Base-by-base conservation (phyloP, 2,797 vertebrate genomes). In the Hypotaenidia philippensis region DNA sequence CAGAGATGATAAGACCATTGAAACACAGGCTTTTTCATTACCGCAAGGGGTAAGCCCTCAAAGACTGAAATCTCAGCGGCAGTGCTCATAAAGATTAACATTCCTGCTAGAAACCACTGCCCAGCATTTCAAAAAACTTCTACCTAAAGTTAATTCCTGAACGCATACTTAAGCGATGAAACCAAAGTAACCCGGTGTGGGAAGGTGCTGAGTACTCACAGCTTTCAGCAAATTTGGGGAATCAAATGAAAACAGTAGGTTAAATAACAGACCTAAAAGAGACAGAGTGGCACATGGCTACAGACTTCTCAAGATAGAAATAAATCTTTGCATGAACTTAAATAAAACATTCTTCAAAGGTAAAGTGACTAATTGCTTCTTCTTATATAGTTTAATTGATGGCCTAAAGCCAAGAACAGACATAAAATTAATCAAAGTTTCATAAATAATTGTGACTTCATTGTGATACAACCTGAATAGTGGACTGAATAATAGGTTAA, bases 371-470 rank as follows among this genome's bases (percentile, higher is more conserved):
- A 87, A 94, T 56, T 85, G 40, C 41, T 83, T 87, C 61, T 69
- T 91, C 90, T 83, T 63, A 47, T 75, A 71, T 44, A 29, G 45
- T 56, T 93, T 90, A 84, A 92, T 84, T 80, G 53, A 95, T 87
- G 44, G 84, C 53, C 69, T 75, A 91, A 81, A 81, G 34, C 64
- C 69, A 92, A 68, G 41, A 93, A 61, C 10, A 72, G 38, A 87
- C 57, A 80, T 86, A 4, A 92, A 89, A 92, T 93, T 87, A 87
- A 94, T 89, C 75, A 71, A 93, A 85, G 57, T 92, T 92, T 81
- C 72, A 88, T 92, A 95, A 91, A 89, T 87, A 85, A 94, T 83
- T 90, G 72, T 87, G 87, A 59, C 57, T 90, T 91, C 78, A 53
- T 63, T 80, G 50, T 83, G 57, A 77, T 64, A 92, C 49, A 85